Conservation (phyloP, 2,888 invertebrate species). For the Pherbina coryleti region DNA sequence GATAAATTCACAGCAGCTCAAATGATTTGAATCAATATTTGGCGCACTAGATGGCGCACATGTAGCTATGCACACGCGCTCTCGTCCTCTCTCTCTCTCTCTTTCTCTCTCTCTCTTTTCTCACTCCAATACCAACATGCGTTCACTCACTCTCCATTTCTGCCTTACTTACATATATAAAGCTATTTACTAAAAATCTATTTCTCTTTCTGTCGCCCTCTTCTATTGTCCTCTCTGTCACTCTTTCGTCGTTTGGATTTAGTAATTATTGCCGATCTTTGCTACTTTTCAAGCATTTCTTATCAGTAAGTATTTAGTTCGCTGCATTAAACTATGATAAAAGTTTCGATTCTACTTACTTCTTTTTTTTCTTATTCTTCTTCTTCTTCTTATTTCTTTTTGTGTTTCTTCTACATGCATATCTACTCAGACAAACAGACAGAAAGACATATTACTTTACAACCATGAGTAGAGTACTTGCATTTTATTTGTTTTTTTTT, state of each 20-base stretch:
- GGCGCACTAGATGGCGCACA: background rate
- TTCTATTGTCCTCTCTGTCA: background rate
- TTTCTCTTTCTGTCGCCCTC: background rate
- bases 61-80: background rate
- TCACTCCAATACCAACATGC: background rate
- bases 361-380: too few relatives aligned
- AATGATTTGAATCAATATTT: background rate
- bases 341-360: background rate
- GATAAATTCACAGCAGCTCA: slow-evolving; percentile 7
- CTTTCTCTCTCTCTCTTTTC: background rate
- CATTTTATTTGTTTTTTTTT: too few relatives aligned
- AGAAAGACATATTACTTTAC: too few relatives aligned
- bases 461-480: too few relatives aligned
- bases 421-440: too few relatives aligned
- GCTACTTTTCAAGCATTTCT: background rate
- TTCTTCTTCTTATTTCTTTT: too few relatives aligned
- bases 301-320: slow-evolving; percentile 9
- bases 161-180: background rate
- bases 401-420: too few relatives aligned
- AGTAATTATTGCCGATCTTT: background rate
- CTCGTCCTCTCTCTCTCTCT: background rate
- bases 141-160: background rate
- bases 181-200: background rate
- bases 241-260: background rate
- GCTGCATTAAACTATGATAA: background rate